Evolutionary conservation across 2,888 invertebrate genomes (phyloP).

Genomic region (Athripsodes cinereus): DNA sequence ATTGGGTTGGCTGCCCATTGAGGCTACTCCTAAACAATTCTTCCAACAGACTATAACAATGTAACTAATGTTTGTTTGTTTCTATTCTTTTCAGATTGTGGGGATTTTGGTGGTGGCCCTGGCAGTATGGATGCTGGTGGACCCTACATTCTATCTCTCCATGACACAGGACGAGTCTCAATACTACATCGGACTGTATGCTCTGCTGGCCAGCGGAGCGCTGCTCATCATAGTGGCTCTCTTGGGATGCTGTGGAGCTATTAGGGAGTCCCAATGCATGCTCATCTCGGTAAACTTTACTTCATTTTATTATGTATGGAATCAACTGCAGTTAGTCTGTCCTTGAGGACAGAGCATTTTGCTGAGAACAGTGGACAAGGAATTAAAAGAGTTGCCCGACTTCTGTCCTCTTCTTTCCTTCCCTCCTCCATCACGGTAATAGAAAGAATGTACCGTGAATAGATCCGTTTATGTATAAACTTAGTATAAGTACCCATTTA

Average conservation of each 20-base stretch:
- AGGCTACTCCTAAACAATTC: no score
- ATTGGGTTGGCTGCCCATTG: no score
- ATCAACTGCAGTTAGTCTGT: no score
- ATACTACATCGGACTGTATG: slow-evolving; percentile 63
- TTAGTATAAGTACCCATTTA: no score
- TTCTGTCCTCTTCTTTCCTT: no score
- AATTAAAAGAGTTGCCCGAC: no score
- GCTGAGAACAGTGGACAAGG: no score
- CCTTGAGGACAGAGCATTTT: no score
- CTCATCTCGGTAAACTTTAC: slow-evolving; percentile 69
- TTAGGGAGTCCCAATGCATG: slow-evolving; percentile 71
- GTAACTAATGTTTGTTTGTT: neutral
- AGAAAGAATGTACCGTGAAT: no score
- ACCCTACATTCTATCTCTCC: slow-evolving; percentile 66
- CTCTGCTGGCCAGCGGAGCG: slow-evolving; percentile 65
- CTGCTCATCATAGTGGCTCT: slow-evolving; percentile 70
- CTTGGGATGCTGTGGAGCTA: slow-evolving; percentile 78
- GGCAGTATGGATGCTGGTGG: slow-evolving; percentile 72
- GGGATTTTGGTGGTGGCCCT: slow-evolving; percentile 64
- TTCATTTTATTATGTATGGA: no score
- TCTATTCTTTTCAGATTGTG: slow-evolving; percentile 51
- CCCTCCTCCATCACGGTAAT: no score
- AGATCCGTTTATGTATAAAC: no score
- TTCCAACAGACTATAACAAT: neutral
- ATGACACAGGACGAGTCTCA: slow-evolving; percentile 58